These are phyloP conservation scores for Rosalia funebris DNA, from an alignment of 2,888 invertebrate species.

Conservation along the genomic window DNA sequence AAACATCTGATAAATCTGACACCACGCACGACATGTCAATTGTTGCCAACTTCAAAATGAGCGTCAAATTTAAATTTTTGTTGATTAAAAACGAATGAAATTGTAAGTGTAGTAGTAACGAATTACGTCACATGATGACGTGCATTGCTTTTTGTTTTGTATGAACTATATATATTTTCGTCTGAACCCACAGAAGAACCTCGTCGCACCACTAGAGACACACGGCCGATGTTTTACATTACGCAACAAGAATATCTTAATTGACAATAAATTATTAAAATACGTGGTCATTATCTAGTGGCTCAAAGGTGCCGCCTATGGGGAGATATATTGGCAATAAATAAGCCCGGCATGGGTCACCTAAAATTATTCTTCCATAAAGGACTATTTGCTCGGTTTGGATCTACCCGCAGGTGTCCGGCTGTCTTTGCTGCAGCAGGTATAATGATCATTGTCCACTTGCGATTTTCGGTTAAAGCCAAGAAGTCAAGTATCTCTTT, in stretches of 20 bases:
- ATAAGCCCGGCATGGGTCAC: slow-evolving; percentile 52
- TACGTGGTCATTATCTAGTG: slow-evolving; percentile 55
- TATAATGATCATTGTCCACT: slow-evolving; percentile 6
- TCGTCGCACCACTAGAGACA: too few relatives aligned
- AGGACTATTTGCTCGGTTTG: slow-evolving; percentile 46
- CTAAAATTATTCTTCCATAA: slow-evolving; percentile 36
- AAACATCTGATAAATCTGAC: too few relatives aligned
- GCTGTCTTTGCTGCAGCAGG: slow-evolving; percentile 13
- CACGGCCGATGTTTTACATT: slow-evolving; percentile 34
- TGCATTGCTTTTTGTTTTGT: too few relatives aligned
- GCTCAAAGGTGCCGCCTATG: slow-evolving; percentile 57
- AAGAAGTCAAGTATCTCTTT: slow-evolving; percentile 18
- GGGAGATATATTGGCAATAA: slow-evolving; percentile 58
- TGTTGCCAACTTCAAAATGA: too few relatives aligned
- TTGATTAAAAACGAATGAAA: too few relatives aligned
- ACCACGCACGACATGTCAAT: too few relatives aligned
- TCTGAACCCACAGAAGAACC: too few relatives aligned
- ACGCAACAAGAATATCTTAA: slow-evolving; percentile 52
- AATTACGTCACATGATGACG: too few relatives aligned
- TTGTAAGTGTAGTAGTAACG: too few relatives aligned
- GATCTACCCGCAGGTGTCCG: slow-evolving; percentile 45
- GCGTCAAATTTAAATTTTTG: too few relatives aligned
- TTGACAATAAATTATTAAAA: slow-evolving; percentile 61
- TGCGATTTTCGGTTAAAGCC: slow-evolving; percentile 10
- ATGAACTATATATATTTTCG: too few relatives aligned